Percentiles rank a stretch among this genome's conserved stretches.
Conservation (phyloP, 1,140 invertebrate species). For the Drosophila triauraria region DNA sequence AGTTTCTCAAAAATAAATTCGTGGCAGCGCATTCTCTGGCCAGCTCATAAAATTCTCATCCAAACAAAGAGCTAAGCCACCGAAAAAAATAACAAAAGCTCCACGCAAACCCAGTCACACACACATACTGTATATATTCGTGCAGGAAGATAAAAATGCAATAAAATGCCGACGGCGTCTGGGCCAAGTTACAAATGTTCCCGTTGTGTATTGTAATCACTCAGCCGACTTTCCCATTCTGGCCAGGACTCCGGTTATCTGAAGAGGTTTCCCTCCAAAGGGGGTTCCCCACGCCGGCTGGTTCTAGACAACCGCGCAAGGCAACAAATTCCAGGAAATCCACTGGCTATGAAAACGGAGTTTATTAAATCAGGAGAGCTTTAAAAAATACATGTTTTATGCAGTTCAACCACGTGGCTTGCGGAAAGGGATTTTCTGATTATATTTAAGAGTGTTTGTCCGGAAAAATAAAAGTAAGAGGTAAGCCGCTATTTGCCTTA, state of each 20-base stretch:
- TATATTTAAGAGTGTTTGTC: background rate
- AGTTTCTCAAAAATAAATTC: constrained; percentile 25
- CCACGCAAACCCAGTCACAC: constrained; percentile 11
- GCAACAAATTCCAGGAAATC: constrained; percentile 8
- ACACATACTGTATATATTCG: background rate
- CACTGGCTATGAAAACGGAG: constrained; percentile 14
- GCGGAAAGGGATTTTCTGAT: background rate
- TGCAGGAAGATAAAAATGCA: constrained; percentile 59
- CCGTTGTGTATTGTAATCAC: constrained; percentile 55
- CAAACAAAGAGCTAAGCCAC: constrained; percentile 40
- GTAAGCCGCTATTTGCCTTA: no score
- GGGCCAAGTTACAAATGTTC: constrained; percentile 49
- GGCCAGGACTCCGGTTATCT: constrained; percentile 8
- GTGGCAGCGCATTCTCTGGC: constrained; percentile 10
- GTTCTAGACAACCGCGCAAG: constrained; percentile 7
- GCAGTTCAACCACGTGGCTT: background rate
- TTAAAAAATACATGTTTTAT: constrained; percentile 17
- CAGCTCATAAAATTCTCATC: constrained; percentile 39
- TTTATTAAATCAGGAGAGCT: constrained; percentile 17
- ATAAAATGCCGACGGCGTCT: constrained; percentile 54
- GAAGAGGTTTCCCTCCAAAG: background rate
- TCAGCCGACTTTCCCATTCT: constrained; percentile 28
- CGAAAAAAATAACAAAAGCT: constrained; percentile 33
- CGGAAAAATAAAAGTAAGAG: background rate
- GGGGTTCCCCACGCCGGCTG: constrained; percentile 2